Conservation (phyloP, 2,888 invertebrate species). For the Hyposoter didymator region DNA sequence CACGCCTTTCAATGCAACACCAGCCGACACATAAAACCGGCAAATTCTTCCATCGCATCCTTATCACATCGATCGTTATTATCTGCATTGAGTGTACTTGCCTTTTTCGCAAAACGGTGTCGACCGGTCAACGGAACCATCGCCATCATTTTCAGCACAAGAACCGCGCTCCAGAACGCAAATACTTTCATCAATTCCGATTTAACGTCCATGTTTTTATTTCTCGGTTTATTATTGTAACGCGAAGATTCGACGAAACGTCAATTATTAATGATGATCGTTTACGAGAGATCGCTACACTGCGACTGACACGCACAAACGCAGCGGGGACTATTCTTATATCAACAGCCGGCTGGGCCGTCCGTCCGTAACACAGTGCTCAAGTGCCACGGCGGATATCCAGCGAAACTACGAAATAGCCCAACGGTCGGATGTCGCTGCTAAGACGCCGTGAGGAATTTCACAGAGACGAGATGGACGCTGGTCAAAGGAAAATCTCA, state of each 20-base stretch:
- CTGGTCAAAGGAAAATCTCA: not conserved
- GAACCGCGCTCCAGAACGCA: conserved; percentile 76
- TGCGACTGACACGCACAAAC: not conserved
- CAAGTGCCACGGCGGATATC: conserved; percentile 1
- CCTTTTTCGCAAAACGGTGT: conserved; percentile 75
- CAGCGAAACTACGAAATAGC: not conserved
- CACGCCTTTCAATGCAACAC: not conserved
- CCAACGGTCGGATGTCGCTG: not conserved
- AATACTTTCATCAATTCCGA: conserved; percentile 71
- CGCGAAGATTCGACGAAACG: not conserved
- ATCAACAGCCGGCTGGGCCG: not conserved
- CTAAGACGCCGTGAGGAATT: conserved; percentile 3
- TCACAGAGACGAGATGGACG: not conserved
- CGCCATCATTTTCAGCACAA: conserved; percentile 75
- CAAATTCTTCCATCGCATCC: not conserved
- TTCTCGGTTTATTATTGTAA: not conserved
- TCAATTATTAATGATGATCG: not conserved
- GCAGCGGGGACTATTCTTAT: conserved; percentile 4
- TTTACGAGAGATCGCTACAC: not conserved
- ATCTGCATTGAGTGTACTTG: conserved; percentile 52
- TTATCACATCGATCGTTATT: not conserved
- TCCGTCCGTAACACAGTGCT: not conserved
- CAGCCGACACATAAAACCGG: not conserved
- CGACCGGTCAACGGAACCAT: conserved; percentile 73
- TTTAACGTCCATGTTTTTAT: conserved; percentile 32